Percentiles rank a stretch among this genome's conserved stretches.
Conservation (phyloP, 2,113 vertebrate species). For the Sorex fumeus region DNA sequence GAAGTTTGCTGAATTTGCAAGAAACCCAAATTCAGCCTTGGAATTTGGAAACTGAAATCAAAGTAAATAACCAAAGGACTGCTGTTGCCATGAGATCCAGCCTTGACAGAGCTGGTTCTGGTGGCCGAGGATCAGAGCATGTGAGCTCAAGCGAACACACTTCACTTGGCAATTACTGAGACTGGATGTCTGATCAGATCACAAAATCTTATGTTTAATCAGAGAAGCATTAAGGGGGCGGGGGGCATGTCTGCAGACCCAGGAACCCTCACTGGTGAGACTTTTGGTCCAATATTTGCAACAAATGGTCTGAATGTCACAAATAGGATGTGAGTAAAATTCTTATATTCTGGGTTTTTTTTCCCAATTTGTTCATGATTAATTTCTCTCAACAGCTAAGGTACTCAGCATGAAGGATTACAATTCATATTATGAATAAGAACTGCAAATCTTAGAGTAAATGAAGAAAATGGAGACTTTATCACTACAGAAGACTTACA, state of each 20-base stretch:
- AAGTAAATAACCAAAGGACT: background rate
- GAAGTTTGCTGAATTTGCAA: background rate
- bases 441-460: background rate
- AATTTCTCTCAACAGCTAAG: background rate
- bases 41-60: background rate
- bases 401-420: background rate
- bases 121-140: too few relatives aligned
- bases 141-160: rapidly evolving
- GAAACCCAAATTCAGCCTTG: background rate
- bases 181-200: rapidly evolving
- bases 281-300: background rate
- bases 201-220: background rate
- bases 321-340: background rate
- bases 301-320: background rate
- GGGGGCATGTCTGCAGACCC: background rate
- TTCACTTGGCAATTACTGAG: too few relatives aligned
- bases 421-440: background rate
- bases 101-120: background rate
- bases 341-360: background rate
- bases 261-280: background rate
- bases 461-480: background rate
- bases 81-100: background rate
- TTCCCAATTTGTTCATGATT: background rate
- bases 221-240: too few relatives aligned
- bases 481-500: background rate